Evolutionary conservation across 2,888 invertebrate genomes (phyloP), one percentile per base, ranked within the genome.

Genomic region (Eristalis arbustorum): DNA sequence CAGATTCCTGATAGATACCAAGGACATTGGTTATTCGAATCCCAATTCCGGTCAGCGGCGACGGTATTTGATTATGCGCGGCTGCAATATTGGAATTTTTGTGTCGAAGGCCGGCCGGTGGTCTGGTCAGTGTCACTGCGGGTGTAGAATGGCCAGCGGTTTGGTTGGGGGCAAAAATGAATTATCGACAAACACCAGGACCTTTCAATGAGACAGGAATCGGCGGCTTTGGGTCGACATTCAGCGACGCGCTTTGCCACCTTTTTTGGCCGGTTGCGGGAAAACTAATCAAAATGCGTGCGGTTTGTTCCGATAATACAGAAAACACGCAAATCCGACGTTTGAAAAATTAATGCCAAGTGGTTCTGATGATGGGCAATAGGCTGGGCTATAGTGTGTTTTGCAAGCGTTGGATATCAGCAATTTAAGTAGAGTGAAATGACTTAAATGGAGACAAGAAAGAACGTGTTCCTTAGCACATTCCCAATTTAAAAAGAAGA

Each of bases 281-380:
- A 78, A 78, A 78, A 68, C 68, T 73, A 68, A 78, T 78, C 78
- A 83, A 78, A 83, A 78, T 63, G 83, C 83, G 42, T 83, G 68
- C 37, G 73, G 83, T 83, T 22, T 72, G 56, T 61, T n/a, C 56
- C 63, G 68, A 63, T 68, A 59, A 42, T 72, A 37, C 77, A 18
- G 49, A 67, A 56, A 62, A 57, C 71, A 77, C 77, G 49, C 67
- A 72, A 49, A 49, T 49, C 49, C 49, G 18, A 49, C 18, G 18
- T 18, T 49, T 49, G 49, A 49, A 18, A 49, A 49, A 18, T 49
- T n/a, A 49, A 49, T 49, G 49, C 49, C 18, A 8, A 22, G 18
- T 49, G 49, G 42, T 49, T 18, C 49, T 25, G 49, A 22, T 49
- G 49, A 49, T 18, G 8, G 8, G 1, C 2, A 3, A n/a, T n/a